A percentile compares a stretch with the other conserved stretches of the same genome.
Conservation (phyloP, 2,888 invertebrate species). For the Tipula unca region DNA sequence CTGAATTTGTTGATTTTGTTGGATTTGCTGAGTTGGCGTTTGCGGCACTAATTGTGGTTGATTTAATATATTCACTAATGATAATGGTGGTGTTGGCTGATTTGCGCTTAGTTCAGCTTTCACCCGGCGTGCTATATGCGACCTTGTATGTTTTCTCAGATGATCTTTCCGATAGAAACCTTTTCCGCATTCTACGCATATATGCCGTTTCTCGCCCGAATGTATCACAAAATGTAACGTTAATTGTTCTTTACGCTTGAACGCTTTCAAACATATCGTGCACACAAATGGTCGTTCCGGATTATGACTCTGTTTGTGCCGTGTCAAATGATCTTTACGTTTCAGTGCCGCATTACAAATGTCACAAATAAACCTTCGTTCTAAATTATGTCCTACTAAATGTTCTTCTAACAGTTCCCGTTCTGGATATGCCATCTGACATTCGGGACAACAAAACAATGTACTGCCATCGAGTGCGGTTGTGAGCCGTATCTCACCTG, state of each 20-base stretch:
- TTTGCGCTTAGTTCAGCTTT: conserved; percentile 55
- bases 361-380: conserved; percentile 76
- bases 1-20: conserved; percentile 28
- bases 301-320: conserved; percentile 83
- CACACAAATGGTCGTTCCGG: conserved; percentile 82
- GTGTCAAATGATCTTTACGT: conserved; percentile 76
- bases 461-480: conserved; percentile 77
- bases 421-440: conserved; percentile 83
- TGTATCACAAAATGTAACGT: conserved; percentile 84
- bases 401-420: conserved; percentile 75
- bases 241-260: conserved; percentile 81
- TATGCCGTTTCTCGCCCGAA: conserved; percentile 77
- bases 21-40: conserved; percentile 28
- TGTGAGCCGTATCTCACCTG: conserved; percentile 72
- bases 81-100: conserved; percentile 31
- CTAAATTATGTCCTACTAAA: conserved; percentile 74
- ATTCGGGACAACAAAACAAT: conserved; percentile 77
- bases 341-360: conserved; percentile 83
- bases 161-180: conserved; percentile 84
- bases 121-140: conserved; percentile 73
- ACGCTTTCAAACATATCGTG: conserved; percentile 76
- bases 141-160: conserved; percentile 72
- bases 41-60: conserved; percentile 30
- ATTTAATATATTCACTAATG: conserved; percentile 29
- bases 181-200: conserved; percentile 80